These are phyloP conservation scores for Caenorhabditis panamensis DNA, from an alignment of 2,888 invertebrate genomes.

Conservation along the genomic window DNA sequence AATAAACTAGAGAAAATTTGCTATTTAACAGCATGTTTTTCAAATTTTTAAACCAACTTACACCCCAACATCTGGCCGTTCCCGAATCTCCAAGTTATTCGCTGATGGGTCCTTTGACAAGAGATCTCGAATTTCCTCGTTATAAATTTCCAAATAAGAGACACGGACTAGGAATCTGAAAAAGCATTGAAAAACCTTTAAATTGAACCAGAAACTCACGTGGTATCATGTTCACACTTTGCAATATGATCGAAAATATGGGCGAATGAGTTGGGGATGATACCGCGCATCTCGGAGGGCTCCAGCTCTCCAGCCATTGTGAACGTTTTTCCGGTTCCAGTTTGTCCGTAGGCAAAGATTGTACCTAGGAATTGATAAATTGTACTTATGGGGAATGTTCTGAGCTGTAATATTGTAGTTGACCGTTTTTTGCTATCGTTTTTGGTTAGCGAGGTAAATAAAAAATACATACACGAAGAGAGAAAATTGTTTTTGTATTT, in stretches of 20 bases:
- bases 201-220: conserved; percentile 84
- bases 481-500: no score
- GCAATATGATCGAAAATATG: conserved; percentile 98
- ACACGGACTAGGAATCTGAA: conserved; percentile 94
- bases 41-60: conserved; percentile 81
- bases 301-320: conserved; percentile 96
- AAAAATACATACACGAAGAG: no score
- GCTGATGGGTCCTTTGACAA: conserved; percentile 90
- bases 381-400: no score
- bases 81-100: conserved; percentile 82
- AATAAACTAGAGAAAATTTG: no score
- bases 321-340: conserved; percentile 97
- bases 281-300: conserved; percentile 92
- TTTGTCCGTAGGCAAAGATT: conserved; percentile 86
- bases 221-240: conserved; percentile 91
- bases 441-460: no score
- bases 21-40: no score
- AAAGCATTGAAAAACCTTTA: background rate
- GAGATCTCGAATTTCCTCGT: conserved; percentile 97
- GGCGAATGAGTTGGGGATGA: conserved; percentile 98
- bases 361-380: conserved; percentile 84
- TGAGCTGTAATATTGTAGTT: no score
- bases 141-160: conserved; percentile 98
- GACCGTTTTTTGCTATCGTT: no score
- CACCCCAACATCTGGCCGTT: conserved; percentile 95